These are phyloP conservation scores for Brachyalestes nurse DNA, from an alignment of 2,797 vertebrate species.

Conservation along the genomic window DNA sequence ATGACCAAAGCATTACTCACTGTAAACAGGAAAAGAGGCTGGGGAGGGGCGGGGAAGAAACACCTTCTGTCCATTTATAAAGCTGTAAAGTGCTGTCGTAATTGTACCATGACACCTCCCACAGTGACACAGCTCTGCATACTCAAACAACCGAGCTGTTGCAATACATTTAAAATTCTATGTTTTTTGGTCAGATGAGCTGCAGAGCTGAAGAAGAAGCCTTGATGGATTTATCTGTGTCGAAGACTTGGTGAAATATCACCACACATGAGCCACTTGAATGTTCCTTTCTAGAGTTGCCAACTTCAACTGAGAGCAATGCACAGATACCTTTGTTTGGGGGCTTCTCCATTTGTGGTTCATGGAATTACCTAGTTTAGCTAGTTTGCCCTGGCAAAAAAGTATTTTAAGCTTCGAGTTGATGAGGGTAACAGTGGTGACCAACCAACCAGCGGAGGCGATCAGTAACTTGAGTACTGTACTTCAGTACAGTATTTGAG, in stretches of 20 bases:
- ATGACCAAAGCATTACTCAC: slow-evolving; percentile 56
- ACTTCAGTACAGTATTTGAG: too few relatives aligned
- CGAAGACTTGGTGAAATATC: neutral
- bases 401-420: neutral
- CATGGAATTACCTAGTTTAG: neutral
- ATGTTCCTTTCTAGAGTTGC: neutral
- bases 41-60: slow-evolving; percentile 11
- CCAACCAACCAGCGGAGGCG: too few relatives aligned
- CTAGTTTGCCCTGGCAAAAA: too few relatives aligned
- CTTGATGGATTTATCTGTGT: neutral
- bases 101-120: slow-evolving; percentile 44
- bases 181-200: neutral
- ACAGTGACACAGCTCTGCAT: slow-evolving; percentile 35
- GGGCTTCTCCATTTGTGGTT: too few relatives aligned
- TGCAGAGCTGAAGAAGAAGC: neutral
- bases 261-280: neutral
- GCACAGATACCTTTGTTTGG: too few relatives aligned
- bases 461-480: too few relatives aligned
- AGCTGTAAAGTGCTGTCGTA: slow-evolving; percentile 54
- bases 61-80: slow-evolving; percentile 50
- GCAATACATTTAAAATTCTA: slow-evolving; percentile 3
- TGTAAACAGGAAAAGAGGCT: slow-evolving; percentile 49
- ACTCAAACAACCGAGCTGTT: slow-evolving; percentile 11
- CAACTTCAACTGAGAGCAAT: neutral
- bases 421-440: neutral